Evolutionary conservation across 2,888 invertebrate species (phyloP).

Genomic region (Napeogenes inachia): DNA sequence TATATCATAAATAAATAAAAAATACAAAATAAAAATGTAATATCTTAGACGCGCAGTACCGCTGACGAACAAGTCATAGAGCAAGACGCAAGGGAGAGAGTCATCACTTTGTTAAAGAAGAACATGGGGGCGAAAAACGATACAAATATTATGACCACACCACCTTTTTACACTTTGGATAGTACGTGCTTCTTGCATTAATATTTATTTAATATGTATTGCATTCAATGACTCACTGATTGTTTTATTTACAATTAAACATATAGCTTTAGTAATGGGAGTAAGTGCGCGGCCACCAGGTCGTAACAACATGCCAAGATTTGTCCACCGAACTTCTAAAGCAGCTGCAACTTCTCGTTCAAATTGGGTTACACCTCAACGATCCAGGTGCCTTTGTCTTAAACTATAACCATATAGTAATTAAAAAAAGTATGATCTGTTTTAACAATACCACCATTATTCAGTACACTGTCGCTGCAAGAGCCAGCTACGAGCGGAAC

Average conservation of each 20-base stretch:
- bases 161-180: slow-evolving; percentile 46
- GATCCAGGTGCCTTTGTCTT: too few species aligned
- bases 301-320: slow-evolving; percentile 19
- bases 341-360: neutral
- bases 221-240: neutral
- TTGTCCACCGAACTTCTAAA: slow-evolving; percentile 51
- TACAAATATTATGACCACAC: slow-evolving; percentile 39
- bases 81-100: slow-evolving; percentile 53
- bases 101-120: slow-evolving; percentile 56
- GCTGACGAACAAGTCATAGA: slow-evolving; percentile 50
- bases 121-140: slow-evolving; percentile 45
- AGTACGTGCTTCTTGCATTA: slow-evolving; percentile 34
- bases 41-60: slow-evolving; percentile 13
- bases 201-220: too few species aligned
- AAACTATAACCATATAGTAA: too few species aligned
- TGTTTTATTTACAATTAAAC: slow-evolving; percentile 7
- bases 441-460: too few species aligned
- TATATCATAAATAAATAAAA: too few species aligned
- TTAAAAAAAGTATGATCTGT: too few species aligned
- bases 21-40: too few species aligned
- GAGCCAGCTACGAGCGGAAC: neutral
- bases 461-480: neutral
- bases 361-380: too few species aligned
- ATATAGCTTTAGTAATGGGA: slow-evolving; percentile 18
- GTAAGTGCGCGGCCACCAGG: slow-evolving; percentile 26